phyloP scores from a whole-genome alignment of 2,888 invertebrate species.

The Oasisia sp. region DNA sequence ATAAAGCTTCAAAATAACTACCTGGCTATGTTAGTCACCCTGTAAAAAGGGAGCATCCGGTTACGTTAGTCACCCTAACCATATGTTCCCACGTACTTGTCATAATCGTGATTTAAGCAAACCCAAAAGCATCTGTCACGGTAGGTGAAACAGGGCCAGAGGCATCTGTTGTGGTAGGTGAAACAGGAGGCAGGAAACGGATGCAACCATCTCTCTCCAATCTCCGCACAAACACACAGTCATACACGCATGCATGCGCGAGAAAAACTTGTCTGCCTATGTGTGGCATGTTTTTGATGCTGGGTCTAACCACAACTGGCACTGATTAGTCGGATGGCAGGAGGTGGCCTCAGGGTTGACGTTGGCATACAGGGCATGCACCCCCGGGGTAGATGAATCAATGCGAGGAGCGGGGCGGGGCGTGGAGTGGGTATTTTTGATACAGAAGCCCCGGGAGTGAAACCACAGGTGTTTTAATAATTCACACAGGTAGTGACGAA shows the following conservation, averaged over 20 bases:
- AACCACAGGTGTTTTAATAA: slow-evolving; percentile 3
- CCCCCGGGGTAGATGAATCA: neutral
- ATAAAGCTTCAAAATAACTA: no score
- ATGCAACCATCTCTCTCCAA: neutral
- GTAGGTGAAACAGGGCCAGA: neutral
- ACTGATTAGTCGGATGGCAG: neutral
- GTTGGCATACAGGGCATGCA: neutral
- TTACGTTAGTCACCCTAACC: neutral
- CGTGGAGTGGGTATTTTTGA: neutral
- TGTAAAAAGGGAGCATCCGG: no score
- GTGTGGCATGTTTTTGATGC: slow-evolving; percentile 17
- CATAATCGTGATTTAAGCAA: neutral
- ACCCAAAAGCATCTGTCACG: neutral
- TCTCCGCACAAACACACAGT: neutral
- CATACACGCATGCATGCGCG: neutral
- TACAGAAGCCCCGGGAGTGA: neutral
- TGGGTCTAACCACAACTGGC: neutral
- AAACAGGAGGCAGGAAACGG: neutral
- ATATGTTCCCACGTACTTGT: neutral
- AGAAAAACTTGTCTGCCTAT: neutral
- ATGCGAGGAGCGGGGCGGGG: neutral
- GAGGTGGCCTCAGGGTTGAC: neutral
- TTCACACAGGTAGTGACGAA: neutral
- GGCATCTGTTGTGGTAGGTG: neutral
- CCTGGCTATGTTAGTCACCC: neutral